Base-by-base conservation (phyloP, 2,888 invertebrate genomes). In the Halictus ligatus region DNA sequence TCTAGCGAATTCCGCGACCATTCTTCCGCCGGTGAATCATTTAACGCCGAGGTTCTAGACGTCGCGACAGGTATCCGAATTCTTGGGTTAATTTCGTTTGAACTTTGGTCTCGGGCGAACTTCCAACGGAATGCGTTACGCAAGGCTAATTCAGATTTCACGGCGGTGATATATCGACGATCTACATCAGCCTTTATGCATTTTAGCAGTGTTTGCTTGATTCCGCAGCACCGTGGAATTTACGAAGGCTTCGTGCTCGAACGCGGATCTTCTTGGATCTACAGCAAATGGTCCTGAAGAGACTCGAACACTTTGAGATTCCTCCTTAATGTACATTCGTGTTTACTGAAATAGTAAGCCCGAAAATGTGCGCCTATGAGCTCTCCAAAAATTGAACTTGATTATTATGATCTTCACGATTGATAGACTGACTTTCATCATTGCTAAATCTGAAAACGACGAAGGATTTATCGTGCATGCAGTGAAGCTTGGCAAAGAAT, bases 21-120 rank as follows among this genome's bases (percentile, higher is more conserved):
- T 69, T 35, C 40, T 69, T 69, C 35, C 69, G 69, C 18, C 40
- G 40, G 69, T 69, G 69, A 69, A 69, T 69, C 40, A 40, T 69
- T 40, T 69, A 21, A 35, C 35, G 35, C 35, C 21, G 69, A 43
- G 82, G 75, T 85, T 85, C 80, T 80, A 80, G 85, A 54, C 75
- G 81, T 69, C 69, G 46, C 78, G 74, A 73, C 79, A 73, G 18
- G 75, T 71, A 54, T 74, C 72, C 46, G 75, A 77, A 74, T 21
- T 21, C 18, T 72, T 43, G 21, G 40, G 40, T 40, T 69, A 69
- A 69, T 69, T 69, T 69, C 21, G 69, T 69, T 35, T 69, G 18
- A 35, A 35, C 67, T 67, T 35, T 67, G 18, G 35, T 60, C 25
- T 25, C 60, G 60, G 60, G 5, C 0, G 13, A 12, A 25, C 60